A percentile compares a stretch with the other conserved stretches of the same genome.
phyloP scores from a whole-genome alignment of 2,113 vertebrate genomes.

The Cyphomyrus discorhynchus region DNA sequence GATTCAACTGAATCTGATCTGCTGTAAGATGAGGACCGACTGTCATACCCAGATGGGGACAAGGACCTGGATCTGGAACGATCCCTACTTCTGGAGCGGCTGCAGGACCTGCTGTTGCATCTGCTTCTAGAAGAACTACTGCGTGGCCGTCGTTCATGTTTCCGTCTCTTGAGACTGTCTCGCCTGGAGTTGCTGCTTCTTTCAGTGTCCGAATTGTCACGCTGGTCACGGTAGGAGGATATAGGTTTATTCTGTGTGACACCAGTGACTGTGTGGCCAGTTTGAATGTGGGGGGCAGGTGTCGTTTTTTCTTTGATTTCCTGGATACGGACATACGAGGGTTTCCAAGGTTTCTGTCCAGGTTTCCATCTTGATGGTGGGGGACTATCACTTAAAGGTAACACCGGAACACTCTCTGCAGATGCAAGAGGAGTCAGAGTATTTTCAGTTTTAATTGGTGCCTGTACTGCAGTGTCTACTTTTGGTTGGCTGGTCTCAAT shows the following conservation, averaged over 20 bases:
- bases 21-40: constrained; percentile 66
- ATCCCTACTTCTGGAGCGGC: constrained; percentile 63
- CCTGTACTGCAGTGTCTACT: constrained; percentile 50
- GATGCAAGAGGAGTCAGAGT: constrained; percentile 46
- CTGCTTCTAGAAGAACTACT: constrained; percentile 71
- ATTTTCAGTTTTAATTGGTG: constrained; percentile 55
- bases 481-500: constrained; percentile 57
- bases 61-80: constrained; percentile 70
- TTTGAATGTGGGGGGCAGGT: constrained; percentile 47
- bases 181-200: constrained; percentile 54
- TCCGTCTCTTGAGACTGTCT: constrained; percentile 54
- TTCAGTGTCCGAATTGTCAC: constrained; percentile 55
- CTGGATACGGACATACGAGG: constrained; percentile 84
- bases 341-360: constrained; percentile 95
- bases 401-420: constrained; percentile 72
- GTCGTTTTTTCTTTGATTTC: constrained; percentile 77
- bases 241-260: constrained; percentile 47
- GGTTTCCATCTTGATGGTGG: constrained; percentile 97
- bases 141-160: constrained; percentile 51
- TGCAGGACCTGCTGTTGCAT: constrained; percentile 63
- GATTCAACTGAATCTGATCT: constrained; percentile 70
- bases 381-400: constrained; percentile 91
- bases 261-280: constrained; percentile 42
- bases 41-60: constrained; percentile 64
- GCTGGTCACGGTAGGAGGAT: constrained; percentile 48